Conservation (phyloP, 2,797 vertebrate genomes). For the Sorex maritimensis region DNA sequence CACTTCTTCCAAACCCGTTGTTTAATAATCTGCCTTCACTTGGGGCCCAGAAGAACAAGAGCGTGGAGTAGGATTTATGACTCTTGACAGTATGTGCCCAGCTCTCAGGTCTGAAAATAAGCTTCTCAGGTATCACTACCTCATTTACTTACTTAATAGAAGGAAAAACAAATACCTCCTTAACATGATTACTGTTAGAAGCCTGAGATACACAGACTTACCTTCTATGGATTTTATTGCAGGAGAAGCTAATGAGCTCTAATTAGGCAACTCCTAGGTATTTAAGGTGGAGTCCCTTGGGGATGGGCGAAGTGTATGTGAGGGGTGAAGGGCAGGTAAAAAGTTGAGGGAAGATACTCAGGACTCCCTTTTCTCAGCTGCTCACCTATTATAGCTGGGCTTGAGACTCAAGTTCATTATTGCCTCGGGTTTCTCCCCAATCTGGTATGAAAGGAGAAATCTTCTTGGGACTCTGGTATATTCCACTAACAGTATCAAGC, state of each 20-base stretch:
- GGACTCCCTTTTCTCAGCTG: not conserved
- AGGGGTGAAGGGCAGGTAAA: conserved; percentile 17
- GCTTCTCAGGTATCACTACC: conserved; percentile 88
- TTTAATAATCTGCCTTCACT: conserved; percentile 27
- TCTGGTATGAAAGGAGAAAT: conserved; percentile 21
- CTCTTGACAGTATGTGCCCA: conserved; percentile 72
- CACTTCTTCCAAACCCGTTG: not conserved
- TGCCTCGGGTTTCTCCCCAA: not conserved
- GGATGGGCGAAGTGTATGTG: not conserved
- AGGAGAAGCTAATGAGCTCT: conserved; percentile 90
- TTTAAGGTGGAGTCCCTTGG: conserved; percentile 42
- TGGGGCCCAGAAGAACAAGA: conserved; percentile 1
- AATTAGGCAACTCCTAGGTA: conserved; percentile 89
- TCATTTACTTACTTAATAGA: conserved; percentile 91
- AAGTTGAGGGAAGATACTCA: not conserved
- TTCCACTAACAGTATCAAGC: not conserved
- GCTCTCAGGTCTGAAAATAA: conserved; percentile 87
- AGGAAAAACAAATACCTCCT: conserved; percentile 92
- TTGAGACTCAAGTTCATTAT: conserved; percentile 17
- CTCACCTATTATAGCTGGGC: not conserved
- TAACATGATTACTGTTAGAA: conserved; percentile 91
- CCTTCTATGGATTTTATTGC: conserved; percentile 87
- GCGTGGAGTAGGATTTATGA: conserved; percentile 31
- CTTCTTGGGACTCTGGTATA: conserved; percentile 38
- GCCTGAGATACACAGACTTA: conserved; percentile 87